phyloP scores from a whole-genome alignment of 2,113 vertebrate genomes.

The Pycnonotus jocosus region DNA sequence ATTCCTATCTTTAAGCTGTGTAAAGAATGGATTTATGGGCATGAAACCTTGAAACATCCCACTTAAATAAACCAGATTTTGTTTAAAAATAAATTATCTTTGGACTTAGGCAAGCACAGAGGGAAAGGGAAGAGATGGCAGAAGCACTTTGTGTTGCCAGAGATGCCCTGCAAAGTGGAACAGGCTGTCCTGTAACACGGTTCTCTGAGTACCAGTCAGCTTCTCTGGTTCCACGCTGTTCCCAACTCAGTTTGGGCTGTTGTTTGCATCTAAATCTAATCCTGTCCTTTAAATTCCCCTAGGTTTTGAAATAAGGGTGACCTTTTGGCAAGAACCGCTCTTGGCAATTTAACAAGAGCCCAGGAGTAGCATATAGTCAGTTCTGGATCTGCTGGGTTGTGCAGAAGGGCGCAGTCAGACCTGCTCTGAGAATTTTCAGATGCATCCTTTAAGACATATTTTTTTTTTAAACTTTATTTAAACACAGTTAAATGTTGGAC shows the following conservation, averaged over 20 bases:
- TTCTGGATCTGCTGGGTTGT: background rate
- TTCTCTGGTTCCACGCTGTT: background rate
- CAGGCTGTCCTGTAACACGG: background rate
- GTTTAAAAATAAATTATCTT: background rate
- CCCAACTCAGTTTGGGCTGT: background rate
- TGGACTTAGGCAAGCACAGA: background rate
- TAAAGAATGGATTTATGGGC: background rate
- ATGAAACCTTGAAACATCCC: background rate
- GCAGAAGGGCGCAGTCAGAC: background rate
- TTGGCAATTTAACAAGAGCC: background rate
- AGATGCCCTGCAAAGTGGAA: background rate
- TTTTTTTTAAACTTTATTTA: background rate
- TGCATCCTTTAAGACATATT: background rate
- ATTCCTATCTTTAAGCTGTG: background rate
- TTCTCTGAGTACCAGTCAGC: background rate
- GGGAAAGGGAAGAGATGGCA: background rate
- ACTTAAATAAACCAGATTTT: background rate
- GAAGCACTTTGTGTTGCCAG: background rate
- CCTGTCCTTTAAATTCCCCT: background rate
- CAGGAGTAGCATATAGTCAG: background rate
- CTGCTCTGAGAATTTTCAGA: background rate
- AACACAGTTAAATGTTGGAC: background rate
- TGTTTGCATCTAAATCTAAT: background rate
- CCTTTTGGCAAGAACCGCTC: background rate
- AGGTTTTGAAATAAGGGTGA: background rate